phyloP scores from a whole-genome alignment of 1,140 invertebrate species.

The Lepidurus arcticus region DNA sequence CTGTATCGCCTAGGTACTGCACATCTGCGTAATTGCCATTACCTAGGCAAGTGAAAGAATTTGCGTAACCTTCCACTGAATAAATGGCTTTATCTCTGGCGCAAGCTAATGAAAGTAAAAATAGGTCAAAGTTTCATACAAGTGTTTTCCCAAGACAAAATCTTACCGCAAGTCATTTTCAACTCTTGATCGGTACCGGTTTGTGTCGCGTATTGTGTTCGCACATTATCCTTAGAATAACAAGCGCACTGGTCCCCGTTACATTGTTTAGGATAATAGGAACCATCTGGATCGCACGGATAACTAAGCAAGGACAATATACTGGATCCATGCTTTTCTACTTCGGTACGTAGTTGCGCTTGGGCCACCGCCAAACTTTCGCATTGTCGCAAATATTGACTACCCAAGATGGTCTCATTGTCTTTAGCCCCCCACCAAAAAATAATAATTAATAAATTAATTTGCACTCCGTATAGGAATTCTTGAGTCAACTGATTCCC shows the following conservation, averaged over 20 bases:
- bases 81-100: slow-evolving; percentile 31
- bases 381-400: slow-evolving; percentile 24
- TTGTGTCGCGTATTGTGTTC: slow-evolving; percentile 22
- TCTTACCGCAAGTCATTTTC: slow-evolving; percentile 27
- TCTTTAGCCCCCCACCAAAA: background rate
- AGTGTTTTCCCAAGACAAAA: background rate
- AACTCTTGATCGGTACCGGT: background rate
- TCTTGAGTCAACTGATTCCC: no score
- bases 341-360: slow-evolving; percentile 13
- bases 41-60: background rate
- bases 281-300: slow-evolving; percentile 32
- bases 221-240: slow-evolving; percentile 1
- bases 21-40: slow-evolving; percentile 27
- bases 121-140: background rate
- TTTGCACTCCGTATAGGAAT: no score
- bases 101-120: slow-evolving; percentile 25
- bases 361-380: slow-evolving; percentile 28
- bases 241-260: slow-evolving; percentile 25
- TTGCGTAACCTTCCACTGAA: background rate
- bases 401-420: slow-evolving; percentile 22
- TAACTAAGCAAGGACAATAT: background rate
- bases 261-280: slow-evolving; percentile 32
- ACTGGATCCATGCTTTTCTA: slow-evolving; percentile 27
- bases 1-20: background rate
- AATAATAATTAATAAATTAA: background rate